Base-by-base conservation (phyloP, 2,888 invertebrate genomes). In the Terebella lapidaria region DNA sequence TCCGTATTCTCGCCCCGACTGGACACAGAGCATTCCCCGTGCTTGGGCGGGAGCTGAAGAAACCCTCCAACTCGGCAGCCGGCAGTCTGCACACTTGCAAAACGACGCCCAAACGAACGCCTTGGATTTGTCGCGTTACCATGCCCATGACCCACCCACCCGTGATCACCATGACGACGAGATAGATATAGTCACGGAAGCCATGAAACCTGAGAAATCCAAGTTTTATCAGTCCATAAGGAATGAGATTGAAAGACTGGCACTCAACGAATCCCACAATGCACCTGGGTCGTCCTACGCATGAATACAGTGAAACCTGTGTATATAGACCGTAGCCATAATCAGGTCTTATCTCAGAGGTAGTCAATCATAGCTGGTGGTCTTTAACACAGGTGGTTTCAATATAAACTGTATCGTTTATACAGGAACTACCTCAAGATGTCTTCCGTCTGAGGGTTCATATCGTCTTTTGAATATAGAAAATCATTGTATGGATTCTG, bases 181-280 rank as follows among this genome's bases (percentile, higher is more conserved):
- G 52, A 5, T 57, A 4, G 57, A 57, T 24, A 26, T 57, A 3
- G 52, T 57, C 4, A 18, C 3, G 3, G 20, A 26, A 3, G 57
- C 29, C 28, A 51, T 57, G 52, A 20, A 49, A 28, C 49, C 57
- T 15, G 57, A 52, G 5, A 26, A 5, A 5, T 27, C 27, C n/a
- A n/a, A n/a, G n/a, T n/a, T n/a, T n/a, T n/a, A n/a, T n/a, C n/a
- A n/a, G n/a, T n/a, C n/a, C n/a, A 57, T 57, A n/a, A 10, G 57
- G 4, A 52, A 57, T 20, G 57, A 57, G 24, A 5, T 57, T 5
- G 24, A 57, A 29, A 4, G 51, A n/a, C 30, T 57, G 51, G 28
- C 51, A 22, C 10, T 3, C 56, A 47, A n/a, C 46, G 4, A 24
- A 42, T 5, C 49, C 49, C 10, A 49, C 35, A 35, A n/a, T n/a